A percentile compares a stretch with the other conserved stretches of the same genome.
Conservation (phyloP, 2,797 vertebrate species). For the Gymnopithys bicolor region DNA sequence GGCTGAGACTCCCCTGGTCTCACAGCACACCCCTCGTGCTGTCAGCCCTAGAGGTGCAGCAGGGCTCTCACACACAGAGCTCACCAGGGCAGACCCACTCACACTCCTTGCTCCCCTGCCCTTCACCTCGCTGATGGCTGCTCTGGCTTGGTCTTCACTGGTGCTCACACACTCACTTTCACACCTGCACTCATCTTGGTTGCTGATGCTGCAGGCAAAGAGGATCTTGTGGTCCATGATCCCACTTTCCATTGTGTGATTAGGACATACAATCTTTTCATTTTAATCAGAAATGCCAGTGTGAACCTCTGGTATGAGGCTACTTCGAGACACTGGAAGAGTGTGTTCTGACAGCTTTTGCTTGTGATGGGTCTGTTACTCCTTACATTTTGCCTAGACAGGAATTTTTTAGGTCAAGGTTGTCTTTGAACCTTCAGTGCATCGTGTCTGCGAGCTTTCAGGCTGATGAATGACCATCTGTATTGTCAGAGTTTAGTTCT, state of each 20-base stretch:
- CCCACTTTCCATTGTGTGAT: neutral
- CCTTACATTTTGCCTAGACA: neutral
- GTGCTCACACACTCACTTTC: neutral
- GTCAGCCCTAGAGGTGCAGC: neutral
- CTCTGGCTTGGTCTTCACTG: neutral
- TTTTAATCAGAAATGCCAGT: neutral
- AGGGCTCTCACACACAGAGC: neutral
- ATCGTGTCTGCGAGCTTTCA: neutral
- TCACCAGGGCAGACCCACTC: neutral
- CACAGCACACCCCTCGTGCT: neutral
- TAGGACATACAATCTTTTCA: neutral
- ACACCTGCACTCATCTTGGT: neutral
- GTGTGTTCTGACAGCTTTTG: neutral
- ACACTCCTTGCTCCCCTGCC: neutral
- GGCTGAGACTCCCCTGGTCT: neutral
- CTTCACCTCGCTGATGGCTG: neutral
- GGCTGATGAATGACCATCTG: neutral
- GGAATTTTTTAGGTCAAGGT: slow-evolving; percentile 23
- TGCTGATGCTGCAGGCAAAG: neutral
- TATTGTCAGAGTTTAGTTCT: slow-evolving; percentile 15
- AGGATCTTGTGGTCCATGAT: neutral
- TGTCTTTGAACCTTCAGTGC: slow-evolving; percentile 7
- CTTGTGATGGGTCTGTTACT: neutral
- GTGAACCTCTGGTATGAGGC: neutral
- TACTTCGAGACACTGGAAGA: neutral